Conservation (phyloP, 2,888 invertebrate genomes). For the Ormyrus nitidulus region DNA sequence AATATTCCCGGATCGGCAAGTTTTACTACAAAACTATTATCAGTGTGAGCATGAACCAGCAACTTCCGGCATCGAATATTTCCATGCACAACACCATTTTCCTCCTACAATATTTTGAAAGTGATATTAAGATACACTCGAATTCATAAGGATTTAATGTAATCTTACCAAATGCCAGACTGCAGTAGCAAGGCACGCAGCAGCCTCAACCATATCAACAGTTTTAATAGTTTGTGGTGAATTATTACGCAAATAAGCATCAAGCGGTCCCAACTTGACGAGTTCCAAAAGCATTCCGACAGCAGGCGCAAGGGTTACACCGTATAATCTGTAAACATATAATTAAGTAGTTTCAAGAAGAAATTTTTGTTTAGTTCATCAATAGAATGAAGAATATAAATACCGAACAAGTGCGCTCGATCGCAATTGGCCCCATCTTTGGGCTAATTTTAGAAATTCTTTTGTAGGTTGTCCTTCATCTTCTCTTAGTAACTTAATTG, state of each 20-base stretch:
- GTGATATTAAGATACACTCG: too few species aligned
- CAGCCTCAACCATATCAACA: constrained; percentile 88
- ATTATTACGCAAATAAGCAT: constrained; percentile 80
- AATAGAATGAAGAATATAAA: neutral
- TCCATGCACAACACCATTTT: constrained; percentile 89
- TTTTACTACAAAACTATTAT: constrained; percentile 85
- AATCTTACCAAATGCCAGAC: constrained; percentile 87
- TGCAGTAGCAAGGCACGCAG: constrained; percentile 88
- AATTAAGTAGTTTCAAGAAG: neutral
- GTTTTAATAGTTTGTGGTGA: constrained; percentile 77
- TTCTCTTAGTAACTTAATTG: constrained; percentile 86
- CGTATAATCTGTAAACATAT: constrained; percentile 79
- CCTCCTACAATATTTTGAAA: constrained; percentile 77
- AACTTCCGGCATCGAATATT: constrained; percentile 89
- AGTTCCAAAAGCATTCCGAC: constrained; percentile 90
- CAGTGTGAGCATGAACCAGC: constrained; percentile 85
- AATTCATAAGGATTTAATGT: too few species aligned
- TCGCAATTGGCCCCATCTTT: constrained; percentile 87
- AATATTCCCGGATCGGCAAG: constrained; percentile 88
- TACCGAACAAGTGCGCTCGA: constrained; percentile 84
- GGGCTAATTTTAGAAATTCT: constrained; percentile 87
- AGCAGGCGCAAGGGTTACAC: constrained; percentile 85
- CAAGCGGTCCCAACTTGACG: constrained; percentile 86
- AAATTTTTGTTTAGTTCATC: neutral
- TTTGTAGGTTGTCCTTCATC: constrained; percentile 77